Evolutionary conservation across 2,888 invertebrate species (phyloP), one percentile per base, ranked within the genome.

Genomic region (Molorchus minor): DNA sequence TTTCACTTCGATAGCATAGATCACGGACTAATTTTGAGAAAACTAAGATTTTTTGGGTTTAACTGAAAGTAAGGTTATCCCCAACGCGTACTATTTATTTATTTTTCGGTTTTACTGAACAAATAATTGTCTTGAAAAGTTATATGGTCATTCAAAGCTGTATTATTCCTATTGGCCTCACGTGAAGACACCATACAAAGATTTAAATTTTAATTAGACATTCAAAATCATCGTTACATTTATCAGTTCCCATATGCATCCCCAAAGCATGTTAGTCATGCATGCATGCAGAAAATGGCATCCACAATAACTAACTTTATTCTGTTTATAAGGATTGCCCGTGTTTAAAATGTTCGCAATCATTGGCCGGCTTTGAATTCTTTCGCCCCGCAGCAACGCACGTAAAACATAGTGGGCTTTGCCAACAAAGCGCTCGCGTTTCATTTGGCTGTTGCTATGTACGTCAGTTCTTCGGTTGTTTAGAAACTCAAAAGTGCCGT

Each of bases 401-500:
- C 65, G 65, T 69, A n/a, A 63, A 63, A 65, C 65, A 68, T 60
- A 64, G 68, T 68, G 33, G 19, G 65, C 69, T 68, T 70, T 66
- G 64, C 55, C 58, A 76, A 74, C 75, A 76, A 75, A 76, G 75
- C 72, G 62, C 71, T 69, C 71, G 68, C 70, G 75, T 75, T 76
- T 75, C 75, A 76, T 75, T 76, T 75, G 71, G 74, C 72, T 69
- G 71, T 73, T 73, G 69, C 71, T 67, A 65, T 70, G 70, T 70
- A 65, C 21, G 35, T 66, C 59, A 63, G 62, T 70, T 70, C 68
- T 65, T 70, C 65, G 63, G 67, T 68, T 72, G 72, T 70, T 73
- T 74, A 70, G 73, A 46, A 74, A 74, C 76, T 76, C 75, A 77
- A 75, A 77, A 76, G 75, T 74, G 73, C 70, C 75, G 75, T 75